A percentile compares a stretch with the other conserved stretches of the same genome.
Evolutionary conservation across 2,888 invertebrate genomes (phyloP).

Genomic region (Aphidius colemani): DNA sequence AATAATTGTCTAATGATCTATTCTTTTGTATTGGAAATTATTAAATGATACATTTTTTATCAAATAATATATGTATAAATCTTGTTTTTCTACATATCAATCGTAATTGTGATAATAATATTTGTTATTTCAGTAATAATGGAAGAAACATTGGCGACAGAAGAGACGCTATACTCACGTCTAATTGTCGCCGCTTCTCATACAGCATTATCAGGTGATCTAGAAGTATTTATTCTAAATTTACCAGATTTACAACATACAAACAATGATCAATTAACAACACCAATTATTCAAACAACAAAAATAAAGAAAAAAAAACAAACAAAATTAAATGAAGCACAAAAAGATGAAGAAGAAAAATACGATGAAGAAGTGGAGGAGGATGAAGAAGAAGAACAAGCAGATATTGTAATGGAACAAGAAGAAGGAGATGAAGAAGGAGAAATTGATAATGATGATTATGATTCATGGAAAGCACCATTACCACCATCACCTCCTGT

Average conservation of each 20-base stretch:
- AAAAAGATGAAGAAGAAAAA: too few relatives aligned
- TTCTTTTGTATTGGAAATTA: too few relatives aligned
- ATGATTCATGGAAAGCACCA: conserved; percentile 19
- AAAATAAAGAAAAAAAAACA: conserved; percentile 39
- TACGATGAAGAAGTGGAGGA: conserved; percentile 30
- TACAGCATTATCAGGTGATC: conserved; percentile 79
- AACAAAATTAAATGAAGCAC: conserved; percentile 31
- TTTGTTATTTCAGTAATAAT: conserved; percentile 39
- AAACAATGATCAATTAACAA: conserved; percentile 43
- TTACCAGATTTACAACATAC: conserved; percentile 42
- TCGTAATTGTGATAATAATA: too few relatives aligned
- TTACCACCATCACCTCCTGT: conserved; percentile 18
- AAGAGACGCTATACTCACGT: conserved; percentile 52
- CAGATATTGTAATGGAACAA: conserved; percentile 37
- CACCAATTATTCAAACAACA: conserved; percentile 53
- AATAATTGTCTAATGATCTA: too few relatives aligned
- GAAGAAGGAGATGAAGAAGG: conserved; percentile 33
- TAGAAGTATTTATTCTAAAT: conserved; percentile 70
- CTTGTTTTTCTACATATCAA: not conserved
- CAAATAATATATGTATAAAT: not conserved
- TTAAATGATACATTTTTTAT: too few relatives aligned
- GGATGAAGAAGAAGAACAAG: conserved; percentile 26
- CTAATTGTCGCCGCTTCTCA: conserved; percentile 76
- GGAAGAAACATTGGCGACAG: conserved; percentile 40
- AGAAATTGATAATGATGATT: conserved; percentile 26